phyloP scores from a whole-genome alignment of 2,113 vertebrate species.

The Micronycteris hirsuta region DNA sequence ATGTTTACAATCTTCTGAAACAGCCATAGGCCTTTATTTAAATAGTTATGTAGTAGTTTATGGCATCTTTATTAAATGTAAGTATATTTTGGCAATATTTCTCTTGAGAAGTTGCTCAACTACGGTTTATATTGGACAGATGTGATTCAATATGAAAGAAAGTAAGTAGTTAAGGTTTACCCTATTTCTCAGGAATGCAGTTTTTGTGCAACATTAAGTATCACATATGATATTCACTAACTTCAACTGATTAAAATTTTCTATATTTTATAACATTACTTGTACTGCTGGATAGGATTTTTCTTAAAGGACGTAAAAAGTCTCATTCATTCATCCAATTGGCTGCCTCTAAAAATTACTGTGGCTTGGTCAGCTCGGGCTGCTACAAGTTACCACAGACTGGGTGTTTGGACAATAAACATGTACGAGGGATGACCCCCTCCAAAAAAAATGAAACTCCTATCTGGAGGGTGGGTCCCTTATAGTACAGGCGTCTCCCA shows the following conservation, averaged over 20 bases:
- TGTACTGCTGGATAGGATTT: background rate
- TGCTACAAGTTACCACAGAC: background rate
- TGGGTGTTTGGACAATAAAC: background rate
- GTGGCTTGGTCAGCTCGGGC: background rate
- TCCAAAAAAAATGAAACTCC: no score
- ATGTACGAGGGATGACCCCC: background rate
- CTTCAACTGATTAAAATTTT: background rate
- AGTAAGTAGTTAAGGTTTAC: slow-evolving; percentile 4
- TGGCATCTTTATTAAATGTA: slow-evolving; percentile 55
- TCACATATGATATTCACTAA: background rate
- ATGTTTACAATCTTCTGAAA: slow-evolving; percentile 46
- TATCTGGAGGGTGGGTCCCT: no score
- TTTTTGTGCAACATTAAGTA: background rate
- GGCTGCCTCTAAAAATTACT: background rate
- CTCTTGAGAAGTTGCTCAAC: slow-evolving; percentile 9
- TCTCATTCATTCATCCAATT: background rate
- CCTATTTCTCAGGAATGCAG: background rate
- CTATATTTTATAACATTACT: slow-evolving; percentile 34
- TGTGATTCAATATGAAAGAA: slow-evolving; percentile 3
- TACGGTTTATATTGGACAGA: background rate
- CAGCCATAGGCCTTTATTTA: slow-evolving; percentile 54
- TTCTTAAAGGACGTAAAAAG: background rate
- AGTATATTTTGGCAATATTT: slow-evolving; percentile 61
- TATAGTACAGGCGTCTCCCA: no score
- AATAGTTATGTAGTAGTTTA: slow-evolving; percentile 51